Conservation (phyloP, 2,113 vertebrate species). For the Sturnira hondurensis region DNA sequence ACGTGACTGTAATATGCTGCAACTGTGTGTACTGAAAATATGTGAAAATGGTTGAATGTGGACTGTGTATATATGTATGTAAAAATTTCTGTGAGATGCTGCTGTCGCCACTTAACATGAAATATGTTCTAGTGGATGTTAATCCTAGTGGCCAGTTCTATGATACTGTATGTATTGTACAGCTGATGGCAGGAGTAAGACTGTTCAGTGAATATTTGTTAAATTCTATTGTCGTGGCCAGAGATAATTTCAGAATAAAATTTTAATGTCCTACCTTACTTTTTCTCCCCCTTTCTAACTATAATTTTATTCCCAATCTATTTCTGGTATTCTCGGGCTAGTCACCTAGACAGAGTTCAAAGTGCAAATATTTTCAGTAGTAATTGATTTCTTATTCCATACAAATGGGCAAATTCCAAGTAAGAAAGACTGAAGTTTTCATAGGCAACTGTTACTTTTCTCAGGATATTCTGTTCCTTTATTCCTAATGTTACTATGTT, state of each 20-base stretch:
- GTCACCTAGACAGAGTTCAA: neutral
- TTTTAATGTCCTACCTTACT: constrained; percentile 86
- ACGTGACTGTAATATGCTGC: constrained; percentile 88
- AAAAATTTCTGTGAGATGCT: constrained; percentile 89
- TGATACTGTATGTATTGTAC: constrained; percentile 98
- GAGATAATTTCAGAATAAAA: constrained; percentile 93
- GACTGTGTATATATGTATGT: constrained; percentile 92
- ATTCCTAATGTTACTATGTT: neutral
- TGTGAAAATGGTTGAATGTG: constrained; percentile 91
- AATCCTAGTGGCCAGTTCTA: constrained; percentile 92
- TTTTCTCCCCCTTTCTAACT: constrained; percentile 76
- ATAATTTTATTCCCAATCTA: constrained; percentile 44
- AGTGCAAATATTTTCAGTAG: neutral
- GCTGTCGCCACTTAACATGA: constrained; percentile 88
- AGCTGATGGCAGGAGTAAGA: constrained; percentile 91
- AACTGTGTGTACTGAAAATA: constrained; percentile 90
- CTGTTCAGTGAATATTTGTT: constrained; percentile 98
- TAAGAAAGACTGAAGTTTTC: neutral
- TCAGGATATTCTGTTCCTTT: neutral
- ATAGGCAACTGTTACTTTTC: constrained; percentile 8
- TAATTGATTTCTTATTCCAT: neutral
- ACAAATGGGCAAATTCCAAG: neutral
- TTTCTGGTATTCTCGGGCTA: constrained; percentile 35
- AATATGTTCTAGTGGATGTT: constrained; percentile 86
- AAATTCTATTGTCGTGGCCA: constrained; percentile 98